Percentiles rank a stretch among this genome's conserved stretches.
Evolutionary conservation across 2,113 vertebrate species (phyloP).

Genomic region (Leucopsar rothschildi): DNA sequence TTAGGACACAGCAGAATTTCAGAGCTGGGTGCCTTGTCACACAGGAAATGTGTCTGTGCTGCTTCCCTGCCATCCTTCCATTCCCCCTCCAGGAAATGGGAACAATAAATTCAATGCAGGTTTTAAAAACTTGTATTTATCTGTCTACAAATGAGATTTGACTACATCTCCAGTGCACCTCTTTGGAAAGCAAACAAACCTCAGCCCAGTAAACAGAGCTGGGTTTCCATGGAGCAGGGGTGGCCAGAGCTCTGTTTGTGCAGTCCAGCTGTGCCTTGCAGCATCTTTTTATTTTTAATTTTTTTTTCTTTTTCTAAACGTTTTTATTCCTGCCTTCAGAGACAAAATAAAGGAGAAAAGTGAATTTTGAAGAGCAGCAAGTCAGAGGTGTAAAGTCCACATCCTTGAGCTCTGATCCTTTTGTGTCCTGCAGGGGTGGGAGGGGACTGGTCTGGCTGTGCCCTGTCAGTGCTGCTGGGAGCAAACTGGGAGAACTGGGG

Average conservation of each 20-base stretch:
- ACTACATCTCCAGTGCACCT: neutral
- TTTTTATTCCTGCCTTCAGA: neutral
- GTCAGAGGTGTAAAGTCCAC: neutral
- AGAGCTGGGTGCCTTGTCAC: neutral
- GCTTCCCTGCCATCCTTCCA: neutral
- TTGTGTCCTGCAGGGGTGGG: neutral
- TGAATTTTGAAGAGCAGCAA: neutral
- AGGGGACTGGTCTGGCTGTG: neutral
- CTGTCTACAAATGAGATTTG: neutral
- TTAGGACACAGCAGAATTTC: neutral
- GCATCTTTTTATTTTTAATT: neutral
- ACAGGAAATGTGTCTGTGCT: neutral
- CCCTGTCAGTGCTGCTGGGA: neutral
- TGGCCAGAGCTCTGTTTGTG: neutral
- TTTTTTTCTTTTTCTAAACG: rapidly evolving
- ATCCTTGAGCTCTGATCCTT: neutral
- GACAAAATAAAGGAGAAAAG: neutral
- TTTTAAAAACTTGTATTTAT: neutral
- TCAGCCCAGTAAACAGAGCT: neutral
- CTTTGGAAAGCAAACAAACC: neutral
- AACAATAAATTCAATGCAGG: neutral
- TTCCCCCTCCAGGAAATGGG: neutral
- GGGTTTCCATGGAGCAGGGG: neutral
- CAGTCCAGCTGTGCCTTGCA: neutral
- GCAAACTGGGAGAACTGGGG: neutral